A percentile compares a stretch with the other conserved stretches of the same genome.
phyloP scores from a whole-genome alignment of 2,888 invertebrate species.

The Philhelius pedissequus region DNA sequence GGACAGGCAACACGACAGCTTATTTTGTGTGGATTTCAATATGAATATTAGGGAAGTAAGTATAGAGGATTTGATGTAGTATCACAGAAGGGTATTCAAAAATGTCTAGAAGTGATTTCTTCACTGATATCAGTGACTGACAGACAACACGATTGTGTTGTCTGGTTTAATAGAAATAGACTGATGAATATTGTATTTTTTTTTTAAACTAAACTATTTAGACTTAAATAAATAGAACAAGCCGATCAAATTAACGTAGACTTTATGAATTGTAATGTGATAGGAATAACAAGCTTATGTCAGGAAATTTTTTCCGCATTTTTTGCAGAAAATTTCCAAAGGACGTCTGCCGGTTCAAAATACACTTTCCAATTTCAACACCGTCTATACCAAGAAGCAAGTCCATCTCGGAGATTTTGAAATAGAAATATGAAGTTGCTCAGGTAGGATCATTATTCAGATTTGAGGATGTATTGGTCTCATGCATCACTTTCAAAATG shows the following conservation, averaged over 20 bases:
- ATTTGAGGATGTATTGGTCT: slow-evolving; percentile 13
- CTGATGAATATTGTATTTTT: too few species aligned
- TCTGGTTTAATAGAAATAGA: not conserved
- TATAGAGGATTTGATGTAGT: not conserved
- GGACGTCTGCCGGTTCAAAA: too few species aligned
- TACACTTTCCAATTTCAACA: slow-evolving; percentile 2
- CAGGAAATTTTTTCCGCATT: not conserved
- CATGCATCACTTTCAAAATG: slow-evolving; percentile 60
- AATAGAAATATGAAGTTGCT: slow-evolving; percentile 36
- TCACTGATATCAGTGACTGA: not conserved
- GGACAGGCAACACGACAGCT: slow-evolving; percentile 51
- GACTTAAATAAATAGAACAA: not conserved
- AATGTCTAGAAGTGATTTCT: slow-evolving; percentile 17
- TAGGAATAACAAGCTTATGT: not conserved
- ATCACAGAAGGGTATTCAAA: slow-evolving; percentile 3
- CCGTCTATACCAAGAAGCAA: slow-evolving; percentile 9
- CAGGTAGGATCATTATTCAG: not conserved
- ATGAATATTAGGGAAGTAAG: not conserved
- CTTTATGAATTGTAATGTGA: not conserved
- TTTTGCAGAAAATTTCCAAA: too few species aligned
- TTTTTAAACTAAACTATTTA: not conserved
- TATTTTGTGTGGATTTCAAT: slow-evolving; percentile 36
- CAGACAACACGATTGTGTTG: not conserved
- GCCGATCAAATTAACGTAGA: not conserved
- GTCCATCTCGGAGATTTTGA: slow-evolving; percentile 36